Conservation (phyloP, 2,797 vertebrate genomes). For the Takifugu ocellatus region DNA sequence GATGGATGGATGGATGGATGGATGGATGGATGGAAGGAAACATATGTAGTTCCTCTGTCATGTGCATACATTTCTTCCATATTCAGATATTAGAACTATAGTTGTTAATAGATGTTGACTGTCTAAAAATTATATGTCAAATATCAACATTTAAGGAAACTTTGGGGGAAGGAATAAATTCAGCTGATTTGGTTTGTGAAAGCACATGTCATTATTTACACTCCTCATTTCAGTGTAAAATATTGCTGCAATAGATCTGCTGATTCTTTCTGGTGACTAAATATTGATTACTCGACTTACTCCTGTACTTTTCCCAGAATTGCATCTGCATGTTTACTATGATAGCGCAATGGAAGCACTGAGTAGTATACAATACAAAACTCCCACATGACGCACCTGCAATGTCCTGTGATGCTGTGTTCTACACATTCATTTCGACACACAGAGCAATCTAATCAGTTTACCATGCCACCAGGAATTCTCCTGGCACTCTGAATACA, state of each 20-base stretch:
- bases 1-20: constrained; percentile 11
- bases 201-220: too few species aligned
- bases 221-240: too few species aligned
- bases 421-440: neutral
- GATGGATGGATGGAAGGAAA: constrained; percentile 3
- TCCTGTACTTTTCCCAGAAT: neutral
- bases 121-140: too few species aligned
- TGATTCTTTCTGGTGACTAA: too few species aligned
- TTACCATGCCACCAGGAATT: neutral
- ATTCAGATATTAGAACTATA: too few species aligned
- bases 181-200: too few species aligned
- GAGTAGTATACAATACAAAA: neutral
- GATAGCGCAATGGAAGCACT: neutral
- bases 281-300: too few species aligned
- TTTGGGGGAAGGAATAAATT: too few species aligned
- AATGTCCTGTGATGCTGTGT: neutral
- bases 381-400: neutral
- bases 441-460: neutral
- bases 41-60: too few species aligned
- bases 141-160: too few species aligned
- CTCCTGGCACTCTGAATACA: neutral
- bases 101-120: too few species aligned
- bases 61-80: too few species aligned
- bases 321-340: neutral
- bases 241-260: neutral